Percentiles rank a stretch among this genome's conserved stretches.
Conservation (phyloP, 2,113 vertebrate species). For the Actinemys pallida region DNA sequence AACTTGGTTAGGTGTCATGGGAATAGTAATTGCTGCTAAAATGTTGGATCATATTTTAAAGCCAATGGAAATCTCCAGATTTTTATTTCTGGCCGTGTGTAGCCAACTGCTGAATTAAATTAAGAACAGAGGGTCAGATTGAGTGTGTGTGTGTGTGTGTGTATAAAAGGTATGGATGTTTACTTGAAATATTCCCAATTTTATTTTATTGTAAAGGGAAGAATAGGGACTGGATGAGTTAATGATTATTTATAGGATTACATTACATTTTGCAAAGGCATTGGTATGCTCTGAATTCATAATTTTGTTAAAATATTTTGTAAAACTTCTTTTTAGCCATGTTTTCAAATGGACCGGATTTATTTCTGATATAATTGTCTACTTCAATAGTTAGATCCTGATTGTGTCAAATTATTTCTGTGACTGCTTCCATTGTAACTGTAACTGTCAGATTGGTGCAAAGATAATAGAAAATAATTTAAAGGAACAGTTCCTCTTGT, state of each 20-base stretch:
- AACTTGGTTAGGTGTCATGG: slow-evolving; percentile 41
- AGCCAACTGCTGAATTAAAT: slow-evolving; percentile 1
- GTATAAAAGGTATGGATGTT: neutral
- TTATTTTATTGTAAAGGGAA: neutral
- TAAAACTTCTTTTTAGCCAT: neutral
- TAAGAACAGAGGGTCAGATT: slow-evolving; percentile 7
- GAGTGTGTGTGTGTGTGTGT: neutral
- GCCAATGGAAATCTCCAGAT: slow-evolving; percentile 62
- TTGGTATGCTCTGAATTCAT: neutral
- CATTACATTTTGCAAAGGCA: neutral
- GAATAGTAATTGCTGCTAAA: slow-evolving; percentile 71
- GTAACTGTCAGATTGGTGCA: neutral
- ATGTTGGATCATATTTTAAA: slow-evolving; percentile 68
- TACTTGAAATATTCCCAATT: neutral
- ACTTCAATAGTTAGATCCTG: neutral
- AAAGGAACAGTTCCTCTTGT: neutral
- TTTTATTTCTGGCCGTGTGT: slow-evolving; percentile 15
- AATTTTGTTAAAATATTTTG: neutral
- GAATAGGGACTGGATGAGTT: neutral
- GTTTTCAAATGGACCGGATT: neutral
- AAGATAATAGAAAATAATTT: neutral
- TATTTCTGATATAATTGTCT: neutral
- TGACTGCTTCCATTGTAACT: neutral
- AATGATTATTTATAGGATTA: neutral
- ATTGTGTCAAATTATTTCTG: neutral